Evolutionary conservation across 92 coral and sea anemone species (phyloP), one percentile per base, ranked within the genome.

Genomic region (Ricordea florida): DNA sequence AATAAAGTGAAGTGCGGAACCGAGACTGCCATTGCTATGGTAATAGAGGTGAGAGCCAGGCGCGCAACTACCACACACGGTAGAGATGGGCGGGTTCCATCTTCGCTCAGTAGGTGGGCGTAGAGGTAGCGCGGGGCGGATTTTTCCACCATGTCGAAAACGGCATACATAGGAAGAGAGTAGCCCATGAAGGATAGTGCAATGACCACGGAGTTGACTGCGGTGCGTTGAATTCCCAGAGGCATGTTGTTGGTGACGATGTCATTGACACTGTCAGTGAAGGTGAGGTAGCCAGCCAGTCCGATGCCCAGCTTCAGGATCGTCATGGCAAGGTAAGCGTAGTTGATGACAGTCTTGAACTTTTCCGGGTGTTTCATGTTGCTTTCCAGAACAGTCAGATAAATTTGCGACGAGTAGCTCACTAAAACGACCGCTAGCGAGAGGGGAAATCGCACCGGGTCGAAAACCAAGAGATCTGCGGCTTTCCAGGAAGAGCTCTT

Each of bases 1-100:
- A 92, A 66, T 17, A 79, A 65, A 28, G 93, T 63, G 52, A 92
- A 92, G 45, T 92, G 86, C 5, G 97, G 97, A 2, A 92, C 82
- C n/a, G 74, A 43, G 11, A 85, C 79, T 37, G 79, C 89, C 86
- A 88, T 66, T 18, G 83, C 46, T 14, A 88, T 83, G 16, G 93
- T 83, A 13, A 72, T 14, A 2, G 66, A 72, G 22, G 86, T 85
- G 17, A 88, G 59, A 43, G 57, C 18, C 44, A 88, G 73, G 17
- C 93, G 93, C 69, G 83, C 57, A 23, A 83, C 57, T 48, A 82
- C 80, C 52, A 63, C 63, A 34, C 93, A 83, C 1, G 74, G 69
- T 5, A 42, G 18, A 36, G 51, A 72, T 10, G 89, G 86, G 20
- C 85, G 88, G 22, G 42, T 29, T 10, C 73, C 71, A 57, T 76